Evolutionary conservation across 2,888 invertebrate genomes (phyloP).

Genomic region (Ephialtes manifestator): DNA sequence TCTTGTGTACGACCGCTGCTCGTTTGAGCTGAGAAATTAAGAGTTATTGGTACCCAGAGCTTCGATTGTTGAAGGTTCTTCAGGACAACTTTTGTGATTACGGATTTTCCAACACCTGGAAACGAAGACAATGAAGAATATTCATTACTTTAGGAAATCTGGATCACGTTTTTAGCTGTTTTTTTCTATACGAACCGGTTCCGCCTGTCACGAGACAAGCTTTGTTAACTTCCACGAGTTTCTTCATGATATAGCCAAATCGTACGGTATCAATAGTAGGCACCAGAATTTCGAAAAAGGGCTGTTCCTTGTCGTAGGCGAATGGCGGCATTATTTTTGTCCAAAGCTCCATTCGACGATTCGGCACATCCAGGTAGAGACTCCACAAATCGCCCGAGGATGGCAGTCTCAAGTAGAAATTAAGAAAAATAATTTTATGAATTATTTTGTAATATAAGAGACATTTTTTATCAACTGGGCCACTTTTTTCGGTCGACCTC

Average conservation of each 20-base stretch:
- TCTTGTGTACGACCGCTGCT: constrained; percentile 94
- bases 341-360: constrained; percentile 92
- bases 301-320: constrained; percentile 89
- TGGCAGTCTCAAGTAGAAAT: constrained; percentile 88
- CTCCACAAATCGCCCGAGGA: constrained; percentile 91
- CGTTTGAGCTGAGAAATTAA: constrained; percentile 97
- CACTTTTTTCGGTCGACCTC: too few species aligned
- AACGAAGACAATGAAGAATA: constrained; percentile 46
- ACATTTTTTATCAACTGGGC: too few species aligned
- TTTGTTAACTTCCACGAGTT: constrained; percentile 90
- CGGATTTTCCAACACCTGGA: constrained; percentile 95
- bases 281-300: constrained; percentile 96
- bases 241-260: constrained; percentile 93
- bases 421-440: not conserved
- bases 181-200: constrained; percentile 88
- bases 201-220: constrained; percentile 96
- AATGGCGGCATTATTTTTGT: constrained; percentile 92
- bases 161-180: not conserved
- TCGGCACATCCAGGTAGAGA: constrained; percentile 91
- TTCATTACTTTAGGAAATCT: not conserved
- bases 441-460: not conserved
- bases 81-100: constrained; percentile 92
- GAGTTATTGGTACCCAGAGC: constrained; percentile 91
- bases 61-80: constrained; percentile 89
- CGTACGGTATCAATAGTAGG: constrained; percentile 97